Percentiles rank a stretch among this genome's conserved stretches.
These are phyloP conservation scores for Chloebia gouldiae DNA, from an alignment of 2,113 vertebrate genomes.

Conservation along the genomic window DNA sequence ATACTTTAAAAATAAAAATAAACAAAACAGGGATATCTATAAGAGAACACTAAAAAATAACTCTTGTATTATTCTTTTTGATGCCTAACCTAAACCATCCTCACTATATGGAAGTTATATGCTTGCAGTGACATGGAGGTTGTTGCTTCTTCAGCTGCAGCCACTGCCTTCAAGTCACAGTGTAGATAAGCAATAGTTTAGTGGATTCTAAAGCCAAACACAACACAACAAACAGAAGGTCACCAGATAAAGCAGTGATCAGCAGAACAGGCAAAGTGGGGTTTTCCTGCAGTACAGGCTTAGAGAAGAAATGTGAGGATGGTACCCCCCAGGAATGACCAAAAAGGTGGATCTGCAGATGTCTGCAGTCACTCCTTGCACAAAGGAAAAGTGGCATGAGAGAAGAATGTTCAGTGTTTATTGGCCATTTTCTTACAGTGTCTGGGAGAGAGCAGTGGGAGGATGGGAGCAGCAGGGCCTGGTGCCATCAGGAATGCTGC, in stretches of 20 bases:
- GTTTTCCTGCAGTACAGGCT: background rate
- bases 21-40: too few species aligned
- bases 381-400: background rate
- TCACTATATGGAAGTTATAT: rapidly evolving
- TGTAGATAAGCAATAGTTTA: background rate
- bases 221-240: background rate
- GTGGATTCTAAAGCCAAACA: slow-evolving; percentile 14
- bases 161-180: background rate
- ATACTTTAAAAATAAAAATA: background rate
- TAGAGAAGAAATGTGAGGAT: background rate
- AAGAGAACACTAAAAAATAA: background rate
- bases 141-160: background rate
- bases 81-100: background rate
- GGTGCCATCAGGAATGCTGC: background rate
- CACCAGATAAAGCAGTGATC: background rate
- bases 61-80: background rate
- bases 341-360: background rate
- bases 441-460: background rate
- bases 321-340: background rate
- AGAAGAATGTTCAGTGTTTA: background rate
- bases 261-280: background rate
- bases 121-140: background rate
- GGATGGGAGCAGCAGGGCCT: background rate
- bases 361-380: background rate
- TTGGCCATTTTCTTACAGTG: background rate